Evolutionary conservation across 2,888 invertebrate species (phyloP).

Genomic region (Craniophora ligustri): DNA sequence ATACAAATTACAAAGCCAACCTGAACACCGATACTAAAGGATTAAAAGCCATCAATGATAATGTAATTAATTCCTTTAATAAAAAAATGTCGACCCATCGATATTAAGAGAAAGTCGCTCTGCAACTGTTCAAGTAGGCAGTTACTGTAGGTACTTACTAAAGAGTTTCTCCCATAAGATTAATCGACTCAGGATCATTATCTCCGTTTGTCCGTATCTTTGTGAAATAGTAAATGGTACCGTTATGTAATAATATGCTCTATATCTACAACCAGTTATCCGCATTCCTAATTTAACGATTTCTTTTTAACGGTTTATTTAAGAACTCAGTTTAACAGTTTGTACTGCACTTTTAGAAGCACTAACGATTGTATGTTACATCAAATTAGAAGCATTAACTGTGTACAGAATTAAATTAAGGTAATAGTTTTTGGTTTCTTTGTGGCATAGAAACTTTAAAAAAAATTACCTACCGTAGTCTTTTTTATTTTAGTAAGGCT

Average conservation of each 20-base stretch:
- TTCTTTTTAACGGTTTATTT: background rate
- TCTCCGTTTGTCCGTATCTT: constrained; percentile 24
- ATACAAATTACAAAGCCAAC: background rate
- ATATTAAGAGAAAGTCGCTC: constrained; percentile 30
- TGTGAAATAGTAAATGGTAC: constrained; percentile 36
- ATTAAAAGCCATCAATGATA: constrained; percentile 4
- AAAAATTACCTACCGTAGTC: too few relatives aligned
- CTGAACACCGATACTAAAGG: background rate
- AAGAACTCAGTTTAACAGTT: background rate
- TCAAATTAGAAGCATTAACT: too few relatives aligned
- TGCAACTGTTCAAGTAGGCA: constrained; percentile 2
- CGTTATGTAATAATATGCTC: constrained; percentile 24
- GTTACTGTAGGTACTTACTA: background rate
- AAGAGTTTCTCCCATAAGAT: constrained; percentile 29
- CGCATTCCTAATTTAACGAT: constrained; percentile 11
- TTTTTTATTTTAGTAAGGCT: too few relatives aligned
- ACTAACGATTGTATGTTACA: too few relatives aligned
- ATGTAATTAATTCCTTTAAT: constrained; percentile 10
- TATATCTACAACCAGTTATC: constrained; percentile 5
- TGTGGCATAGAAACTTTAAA: too few relatives aligned
- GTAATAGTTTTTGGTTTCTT: too few relatives aligned
- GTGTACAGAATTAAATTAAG: too few relatives aligned
- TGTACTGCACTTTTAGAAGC: background rate
- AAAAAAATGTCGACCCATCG: constrained; percentile 2
- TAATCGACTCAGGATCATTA: constrained; percentile 24